Evolutionary conservation across 2,113 vertebrate species (phyloP).

Genomic region (Petroica traversi): DNA sequence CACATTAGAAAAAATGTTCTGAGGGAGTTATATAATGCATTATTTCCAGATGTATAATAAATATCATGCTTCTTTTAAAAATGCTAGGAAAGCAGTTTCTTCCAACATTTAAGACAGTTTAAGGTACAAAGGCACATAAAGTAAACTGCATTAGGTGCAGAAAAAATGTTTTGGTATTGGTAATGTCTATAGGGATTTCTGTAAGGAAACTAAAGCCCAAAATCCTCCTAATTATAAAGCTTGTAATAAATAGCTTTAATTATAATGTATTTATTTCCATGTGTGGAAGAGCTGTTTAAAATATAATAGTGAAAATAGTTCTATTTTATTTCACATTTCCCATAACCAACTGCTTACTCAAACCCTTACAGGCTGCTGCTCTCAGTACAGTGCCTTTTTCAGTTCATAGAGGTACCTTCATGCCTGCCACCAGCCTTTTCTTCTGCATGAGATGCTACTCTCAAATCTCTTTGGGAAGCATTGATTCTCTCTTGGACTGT

Average conservation of each 20-base stretch:
- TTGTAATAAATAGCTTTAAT: neutral
- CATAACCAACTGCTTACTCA: neutral
- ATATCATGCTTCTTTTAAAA: conserved; percentile 3
- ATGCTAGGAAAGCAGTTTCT: conserved; percentile 33
- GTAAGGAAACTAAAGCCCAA: neutral
- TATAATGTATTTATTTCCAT: neutral
- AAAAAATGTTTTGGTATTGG: neutral
- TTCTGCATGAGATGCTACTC: neutral
- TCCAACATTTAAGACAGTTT: neutral
- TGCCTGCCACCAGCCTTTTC: neutral
- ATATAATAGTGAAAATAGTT: neutral
- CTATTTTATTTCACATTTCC: neutral
- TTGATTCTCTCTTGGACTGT: neutral
- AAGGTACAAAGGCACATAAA: neutral
- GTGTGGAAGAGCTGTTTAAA: neutral
- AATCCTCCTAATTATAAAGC: neutral
- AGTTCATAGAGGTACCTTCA: neutral
- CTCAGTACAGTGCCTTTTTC: neutral
- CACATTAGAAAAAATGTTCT: neutral
- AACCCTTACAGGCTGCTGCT: neutral
- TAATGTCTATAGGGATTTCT: neutral
- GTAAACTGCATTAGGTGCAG: neutral
- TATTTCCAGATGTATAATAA: conserved; percentile 55
- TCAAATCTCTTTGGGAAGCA: neutral
- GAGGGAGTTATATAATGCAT: conserved; percentile 3